Evolutionary conservation across 2,888 invertebrate species (phyloP), one percentile per base, ranked within the genome.

Genomic region (Lacanobia oleracea): DNA sequence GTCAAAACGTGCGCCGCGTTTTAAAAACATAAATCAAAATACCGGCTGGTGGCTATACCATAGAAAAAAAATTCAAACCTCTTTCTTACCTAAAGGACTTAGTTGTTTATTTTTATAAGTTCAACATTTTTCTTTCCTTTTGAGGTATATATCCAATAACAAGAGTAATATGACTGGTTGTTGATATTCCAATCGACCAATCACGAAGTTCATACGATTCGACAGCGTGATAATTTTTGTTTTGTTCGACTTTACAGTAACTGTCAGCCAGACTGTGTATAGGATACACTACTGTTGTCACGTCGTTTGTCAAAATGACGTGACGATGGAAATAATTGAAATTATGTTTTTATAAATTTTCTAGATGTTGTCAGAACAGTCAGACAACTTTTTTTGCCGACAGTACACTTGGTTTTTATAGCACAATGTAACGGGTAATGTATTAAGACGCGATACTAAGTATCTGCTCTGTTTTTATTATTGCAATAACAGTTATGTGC

Each of bases 381-480:
- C 8, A 21, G 5, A 50, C 21, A 3, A 7, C 1, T 8, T 66
- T 66, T 12, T 53, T 37, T 59, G 51, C 21, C 6, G 21, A 75
- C 67, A 0, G 16, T 74, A 75, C 59, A 40, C 65, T 80, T 78
- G 73, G 76, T 84, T 87, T 90, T 89, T 88, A 88, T 82, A 69
- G 83, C 79, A 72, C 69, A 77, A 56, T 80, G 82, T 86, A 80
- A 86, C 85, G 82, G 81, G 77, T 86, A 83, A 81, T 87, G 84
- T 87, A 83, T 83, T 79, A 80, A 75, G 75, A 79, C 64, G 64
- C 43, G 66, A 67, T 76, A 77, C 80, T 76, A 73, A 79, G 76
- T 83, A 65, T 77, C 72, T 66, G 56, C 66, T 70, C 53, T 70
- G 56, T 72, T 74, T 84, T 85, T 79, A 82, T 76, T 76, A 74